phyloP scores from a whole-genome alignment of 2,113 vertebrate species.

The Formicarius rufipectus region DNA sequence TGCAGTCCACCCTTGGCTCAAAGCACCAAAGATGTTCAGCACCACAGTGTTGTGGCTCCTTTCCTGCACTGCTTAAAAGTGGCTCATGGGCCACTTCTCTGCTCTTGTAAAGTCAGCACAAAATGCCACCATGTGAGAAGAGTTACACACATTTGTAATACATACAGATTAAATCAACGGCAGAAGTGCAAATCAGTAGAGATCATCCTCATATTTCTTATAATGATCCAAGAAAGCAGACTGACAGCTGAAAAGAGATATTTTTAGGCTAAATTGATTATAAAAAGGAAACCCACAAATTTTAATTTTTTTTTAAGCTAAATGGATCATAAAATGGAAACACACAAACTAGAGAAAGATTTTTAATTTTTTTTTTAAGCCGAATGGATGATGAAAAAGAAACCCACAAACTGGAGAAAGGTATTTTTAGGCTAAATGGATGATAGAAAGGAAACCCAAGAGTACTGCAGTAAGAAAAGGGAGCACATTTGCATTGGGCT shows the following conservation, averaged over 20 bases:
- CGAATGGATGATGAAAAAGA: constrained; percentile 12
- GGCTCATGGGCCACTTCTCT: neutral
- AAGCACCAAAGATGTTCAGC: neutral
- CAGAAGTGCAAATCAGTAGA: neutral
- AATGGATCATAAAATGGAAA: neutral
- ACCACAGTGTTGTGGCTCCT: neutral
- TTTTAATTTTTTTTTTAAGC: neutral
- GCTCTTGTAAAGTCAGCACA: neutral
- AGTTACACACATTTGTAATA: neutral
- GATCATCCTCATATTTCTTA: neutral
- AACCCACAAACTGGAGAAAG: neutral
- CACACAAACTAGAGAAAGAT: neutral
- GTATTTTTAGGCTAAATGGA: constrained; percentile 5
- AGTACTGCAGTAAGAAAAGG: neutral
- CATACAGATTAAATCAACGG: neutral
- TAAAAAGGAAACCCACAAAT: neutral
- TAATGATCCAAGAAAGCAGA: neutral
- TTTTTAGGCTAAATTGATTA: neutral
- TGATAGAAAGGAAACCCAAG: neutral
- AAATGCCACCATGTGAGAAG: fast-evolving
- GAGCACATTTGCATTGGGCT: neutral
- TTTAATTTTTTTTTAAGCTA: neutral
- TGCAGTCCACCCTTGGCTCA: neutral
- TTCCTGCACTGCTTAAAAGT: neutral
- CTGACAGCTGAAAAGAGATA: neutral